These are phyloP conservation scores for Andrena minutula DNA, from an alignment of 2,888 invertebrate species.

Conservation along the genomic window DNA sequence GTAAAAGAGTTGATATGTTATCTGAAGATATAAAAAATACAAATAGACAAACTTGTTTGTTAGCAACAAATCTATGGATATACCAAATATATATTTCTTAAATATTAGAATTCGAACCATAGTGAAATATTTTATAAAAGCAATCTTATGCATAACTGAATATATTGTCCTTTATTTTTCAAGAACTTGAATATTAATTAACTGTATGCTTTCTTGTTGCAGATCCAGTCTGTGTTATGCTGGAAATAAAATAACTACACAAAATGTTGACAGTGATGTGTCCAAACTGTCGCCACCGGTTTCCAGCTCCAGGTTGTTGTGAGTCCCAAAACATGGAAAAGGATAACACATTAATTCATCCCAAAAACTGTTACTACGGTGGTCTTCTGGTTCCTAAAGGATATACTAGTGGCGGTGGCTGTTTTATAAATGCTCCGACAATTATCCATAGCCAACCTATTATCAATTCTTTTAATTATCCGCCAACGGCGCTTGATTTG, in stretches of 20 bases:
- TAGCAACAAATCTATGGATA: no score
- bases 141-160: neutral
- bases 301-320: constrained; percentile 83
- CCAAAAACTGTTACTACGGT: constrained; percentile 65
- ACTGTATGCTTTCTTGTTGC: constrained; percentile 25
- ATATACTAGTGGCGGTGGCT: constrained; percentile 72
- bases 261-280: constrained; percentile 87
- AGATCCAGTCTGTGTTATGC: constrained; percentile 61
- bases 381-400: constrained; percentile 73
- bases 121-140: neutral
- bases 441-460: constrained; percentile 76
- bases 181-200: neutral
- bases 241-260: constrained; percentile 37
- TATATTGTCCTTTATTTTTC: neutral
- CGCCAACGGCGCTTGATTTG: constrained; percentile 14
- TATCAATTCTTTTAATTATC: constrained; percentile 65
- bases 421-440: constrained; percentile 79
- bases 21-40: no score
- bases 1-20: no score
- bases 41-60: no score
- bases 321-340: constrained; percentile 56
- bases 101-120: no score
- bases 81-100: no score
- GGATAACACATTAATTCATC: constrained; percentile 26
- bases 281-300: constrained; percentile 90